Percentiles rank a stretch among this genome's conserved stretches.
These are phyloP conservation scores for Cordilura impudica DNA, from an alignment of 2,888 invertebrate genomes.

Conservation along the genomic window DNA sequence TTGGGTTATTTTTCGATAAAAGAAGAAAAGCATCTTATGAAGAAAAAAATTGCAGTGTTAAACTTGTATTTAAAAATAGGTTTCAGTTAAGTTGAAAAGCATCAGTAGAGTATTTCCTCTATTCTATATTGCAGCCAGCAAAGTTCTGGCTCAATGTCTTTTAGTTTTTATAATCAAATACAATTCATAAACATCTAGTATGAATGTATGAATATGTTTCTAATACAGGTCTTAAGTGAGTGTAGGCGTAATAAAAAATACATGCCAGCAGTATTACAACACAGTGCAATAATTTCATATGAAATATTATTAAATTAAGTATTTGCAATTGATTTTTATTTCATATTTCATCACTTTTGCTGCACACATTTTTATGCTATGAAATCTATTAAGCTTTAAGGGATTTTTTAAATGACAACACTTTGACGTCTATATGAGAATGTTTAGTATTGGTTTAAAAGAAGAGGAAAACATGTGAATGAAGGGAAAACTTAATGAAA, in stretches of 20 bases:
- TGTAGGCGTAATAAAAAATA: conserved; percentile 43
- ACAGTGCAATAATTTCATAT: conserved; percentile 30
- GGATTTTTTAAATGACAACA: conserved; percentile 26
- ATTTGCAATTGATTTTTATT: conserved; percentile 46
- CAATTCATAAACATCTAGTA: conserved; percentile 2
- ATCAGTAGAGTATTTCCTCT: not conserved
- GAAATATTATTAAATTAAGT: conserved; percentile 49
- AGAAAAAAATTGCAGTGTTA: no score
- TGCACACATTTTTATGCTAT: conserved; percentile 3
- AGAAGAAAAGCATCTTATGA: no score
- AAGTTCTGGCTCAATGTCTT: conserved; percentile 22
- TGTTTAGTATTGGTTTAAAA: conserved; percentile 29
- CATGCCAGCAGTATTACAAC: conserved; percentile 13
- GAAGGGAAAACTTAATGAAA: not conserved
- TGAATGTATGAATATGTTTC: conserved; percentile 4
- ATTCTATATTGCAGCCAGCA: not conserved
- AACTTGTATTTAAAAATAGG: conserved; percentile 43
- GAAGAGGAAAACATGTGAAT: not conserved
- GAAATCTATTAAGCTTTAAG: conserved; percentile 31
- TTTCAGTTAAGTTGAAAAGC: not conserved
- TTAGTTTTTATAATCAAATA: conserved; percentile 35
- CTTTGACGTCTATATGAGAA: conserved; percentile 49
- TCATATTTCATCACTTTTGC: conserved; percentile 4
- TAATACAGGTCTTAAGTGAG: conserved; percentile 22
- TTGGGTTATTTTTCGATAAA: no score